Evolutionary conservation across 30 jellyfish, hydroid and myxozoan species (phyloP), one percentile per base, ranked within the genome.

Genomic region (Aurelia aurita complex sp. Pacific): DNA sequence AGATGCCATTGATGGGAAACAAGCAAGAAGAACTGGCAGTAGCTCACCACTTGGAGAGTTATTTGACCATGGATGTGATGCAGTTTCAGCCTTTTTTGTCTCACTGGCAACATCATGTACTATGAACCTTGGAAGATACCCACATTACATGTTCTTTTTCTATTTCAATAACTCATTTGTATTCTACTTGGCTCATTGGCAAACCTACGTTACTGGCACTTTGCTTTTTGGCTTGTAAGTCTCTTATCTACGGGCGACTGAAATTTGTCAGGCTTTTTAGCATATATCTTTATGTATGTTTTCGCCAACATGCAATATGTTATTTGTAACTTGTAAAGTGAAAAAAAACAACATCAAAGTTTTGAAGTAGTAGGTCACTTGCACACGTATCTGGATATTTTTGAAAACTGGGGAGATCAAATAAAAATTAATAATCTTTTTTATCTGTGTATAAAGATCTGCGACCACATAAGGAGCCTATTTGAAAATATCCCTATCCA

Each of bases 1-100:
- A 72, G 99, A 94, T 89, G 99, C 99, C 11, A 88, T 94, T 19
- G 99, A 94, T 83, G 99, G 99, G 23, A 94, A 89, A 80, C 99
- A 94, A 87, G 99, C 99, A 60, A 72, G 98, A 18, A 85, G 98
- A 55, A 85, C 96, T 19, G 94, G 94, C 38, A 80, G 92, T 29
- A 64, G 97, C 46, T 83, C 97, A 23, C 99, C 99, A 55, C 87
- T 94, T 84, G 99, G 99, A 16, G 99, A 94, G 72, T 53, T 94
- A 43, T 94, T 94, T 84, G 99, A 94, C 66, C 99, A 94, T 81
- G 99, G 99, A 55, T 94, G 99, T 89, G 99, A 94, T 85, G 80
- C 99, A 18, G 85, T 89, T 15, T 89, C 99, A 72, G 50, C 73
- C 54, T 74, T 94, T 12, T 55, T 89, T 67, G 88, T 80, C 16